These are phyloP conservation scores for Dermochelys coriacea DNA, from an alignment of 2,797 vertebrate genomes.

Conservation along the genomic window DNA sequence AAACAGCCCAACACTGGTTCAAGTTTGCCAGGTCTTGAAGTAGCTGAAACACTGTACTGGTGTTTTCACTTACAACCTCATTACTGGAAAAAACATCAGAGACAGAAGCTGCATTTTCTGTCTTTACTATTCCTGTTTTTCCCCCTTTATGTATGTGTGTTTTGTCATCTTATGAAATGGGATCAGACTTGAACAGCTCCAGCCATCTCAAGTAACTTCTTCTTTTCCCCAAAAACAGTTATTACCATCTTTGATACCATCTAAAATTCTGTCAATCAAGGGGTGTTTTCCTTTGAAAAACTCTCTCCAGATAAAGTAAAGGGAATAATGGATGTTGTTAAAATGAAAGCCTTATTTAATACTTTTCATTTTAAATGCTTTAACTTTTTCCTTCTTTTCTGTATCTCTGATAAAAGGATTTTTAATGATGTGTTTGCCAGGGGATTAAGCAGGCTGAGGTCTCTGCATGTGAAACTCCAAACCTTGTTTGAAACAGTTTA, in stretches of 20 bases:
- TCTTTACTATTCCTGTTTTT: background rate
- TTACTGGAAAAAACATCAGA: too few species aligned
- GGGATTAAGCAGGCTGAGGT: background rate
- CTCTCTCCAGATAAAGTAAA: background rate
- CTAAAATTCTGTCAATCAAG: background rate
- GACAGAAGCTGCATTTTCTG: background rate
- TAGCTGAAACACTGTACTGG: too few species aligned
- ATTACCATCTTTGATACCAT: background rate
- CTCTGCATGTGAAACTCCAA: background rate
- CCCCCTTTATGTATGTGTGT: background rate
- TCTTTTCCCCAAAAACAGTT: background rate
- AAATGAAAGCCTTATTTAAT: background rate
- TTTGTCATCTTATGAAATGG: background rate
- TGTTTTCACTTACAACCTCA: too few species aligned
- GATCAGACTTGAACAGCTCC: background rate
- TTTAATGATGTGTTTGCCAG: background rate
- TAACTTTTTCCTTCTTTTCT: background rate
- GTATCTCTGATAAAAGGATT: background rate
- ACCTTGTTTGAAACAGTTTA: background rate
- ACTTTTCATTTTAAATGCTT: background rate
- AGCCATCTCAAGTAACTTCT: background rate
- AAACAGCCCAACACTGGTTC: too few species aligned
- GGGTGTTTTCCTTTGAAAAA: background rate
- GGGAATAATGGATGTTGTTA: background rate
- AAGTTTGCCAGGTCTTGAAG: too few species aligned